A percentile compares a stretch with the other conserved stretches of the same genome.
Conservation (phyloP, 2,797 vertebrate species). For the Xenops minutus region DNA sequence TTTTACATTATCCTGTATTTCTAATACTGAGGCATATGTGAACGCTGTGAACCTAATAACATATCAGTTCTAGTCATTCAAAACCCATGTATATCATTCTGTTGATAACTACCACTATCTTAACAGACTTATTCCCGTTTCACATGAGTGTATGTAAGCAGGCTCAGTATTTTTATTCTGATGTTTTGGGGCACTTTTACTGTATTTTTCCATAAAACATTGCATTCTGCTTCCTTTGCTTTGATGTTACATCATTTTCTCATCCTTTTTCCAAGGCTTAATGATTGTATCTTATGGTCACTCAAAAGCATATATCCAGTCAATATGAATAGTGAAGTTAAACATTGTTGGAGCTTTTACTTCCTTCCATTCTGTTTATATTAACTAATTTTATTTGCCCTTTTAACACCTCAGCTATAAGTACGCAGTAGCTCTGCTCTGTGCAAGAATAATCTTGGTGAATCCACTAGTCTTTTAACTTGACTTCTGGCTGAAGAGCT, state of each 20-base stretch:
- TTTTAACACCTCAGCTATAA: background rate
- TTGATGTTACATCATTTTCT: background rate
- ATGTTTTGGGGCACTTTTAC: slow-evolving; percentile 9
- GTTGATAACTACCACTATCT: background rate
- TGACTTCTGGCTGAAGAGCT: background rate
- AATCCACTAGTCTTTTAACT: background rate
- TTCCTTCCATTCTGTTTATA: background rate
- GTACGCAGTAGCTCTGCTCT: background rate
- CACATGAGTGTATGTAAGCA: background rate
- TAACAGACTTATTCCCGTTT: background rate
- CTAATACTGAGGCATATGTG: background rate
- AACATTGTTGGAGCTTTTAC: background rate
- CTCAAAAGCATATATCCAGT: background rate
- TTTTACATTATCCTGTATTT: background rate
- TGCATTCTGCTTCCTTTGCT: slow-evolving; percentile 46
- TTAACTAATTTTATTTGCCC: background rate
- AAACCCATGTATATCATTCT: background rate
- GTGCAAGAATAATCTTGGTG: background rate
- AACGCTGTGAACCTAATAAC: background rate
- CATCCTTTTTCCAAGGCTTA: background rate
- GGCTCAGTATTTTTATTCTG: background rate
- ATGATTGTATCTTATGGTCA: background rate
- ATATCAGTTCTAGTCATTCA: background rate
- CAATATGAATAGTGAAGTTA: background rate
- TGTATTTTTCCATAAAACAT: background rate